A percentile compares a stretch with the other conserved stretches of the same genome.
phyloP scores from a whole-genome alignment of 1,140 invertebrate species.

The Pectinophora gossypiella region DNA sequence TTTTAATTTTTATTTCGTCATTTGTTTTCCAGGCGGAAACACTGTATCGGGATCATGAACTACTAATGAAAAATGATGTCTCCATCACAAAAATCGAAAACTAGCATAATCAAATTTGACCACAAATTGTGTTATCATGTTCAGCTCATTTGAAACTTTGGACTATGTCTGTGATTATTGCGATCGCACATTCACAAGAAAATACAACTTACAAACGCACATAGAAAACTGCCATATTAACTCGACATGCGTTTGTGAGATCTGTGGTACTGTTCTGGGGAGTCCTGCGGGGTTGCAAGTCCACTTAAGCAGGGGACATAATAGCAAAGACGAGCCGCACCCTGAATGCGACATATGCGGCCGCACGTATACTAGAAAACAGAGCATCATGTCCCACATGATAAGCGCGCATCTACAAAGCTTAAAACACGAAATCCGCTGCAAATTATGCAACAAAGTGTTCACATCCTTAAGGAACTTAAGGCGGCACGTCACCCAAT shows the following conservation, averaged over 20 bases:
- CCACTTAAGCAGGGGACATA: constrained; percentile 44
- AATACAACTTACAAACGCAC: constrained; percentile 51
- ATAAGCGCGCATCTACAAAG: constrained; percentile 45
- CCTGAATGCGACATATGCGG: constrained; percentile 62
- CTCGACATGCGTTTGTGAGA: constrained; percentile 35
- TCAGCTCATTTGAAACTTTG: neutral
- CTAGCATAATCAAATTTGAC: too few species aligned
- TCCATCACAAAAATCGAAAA: too few species aligned
- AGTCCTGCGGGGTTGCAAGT: constrained; percentile 36
- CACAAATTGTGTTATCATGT: too few species aligned
- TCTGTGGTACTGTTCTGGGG: constrained; percentile 41
- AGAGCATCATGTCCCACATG: constrained; percentile 55
- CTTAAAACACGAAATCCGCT: constrained; percentile 24
- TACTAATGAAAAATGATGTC: too few species aligned
- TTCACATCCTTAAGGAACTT: constrained; percentile 49
- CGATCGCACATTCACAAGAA: constrained; percentile 44
- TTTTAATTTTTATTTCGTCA: too few species aligned
- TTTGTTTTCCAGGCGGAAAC: too few species aligned
- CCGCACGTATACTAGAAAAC: constrained; percentile 49
- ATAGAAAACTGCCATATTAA: constrained; percentile 54
- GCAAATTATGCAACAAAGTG: constrained; percentile 36
- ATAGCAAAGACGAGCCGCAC: constrained; percentile 31
- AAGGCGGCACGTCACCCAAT: constrained; percentile 38
- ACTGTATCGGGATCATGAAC: too few species aligned
- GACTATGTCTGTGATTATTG: constrained; percentile 53